phyloP scores from a whole-genome alignment of 2,888 invertebrate species.

The Apoderus coryli region DNA sequence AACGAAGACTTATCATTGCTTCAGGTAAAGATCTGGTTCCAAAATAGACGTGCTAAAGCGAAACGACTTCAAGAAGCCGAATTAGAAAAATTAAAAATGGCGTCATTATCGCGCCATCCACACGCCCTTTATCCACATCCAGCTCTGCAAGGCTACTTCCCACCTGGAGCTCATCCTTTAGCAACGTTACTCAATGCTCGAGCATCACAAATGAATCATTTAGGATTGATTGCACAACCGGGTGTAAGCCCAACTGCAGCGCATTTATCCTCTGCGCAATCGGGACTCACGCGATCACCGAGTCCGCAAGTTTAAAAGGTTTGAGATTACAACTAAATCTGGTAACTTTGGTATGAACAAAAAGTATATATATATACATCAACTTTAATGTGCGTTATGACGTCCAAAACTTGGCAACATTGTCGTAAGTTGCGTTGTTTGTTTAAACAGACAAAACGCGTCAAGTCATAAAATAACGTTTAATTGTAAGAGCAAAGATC shows the following conservation, averaged over 20 bases:
- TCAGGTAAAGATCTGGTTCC: constrained; percentile 86
- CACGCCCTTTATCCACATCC: constrained; percentile 44
- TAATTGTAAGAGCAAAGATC: too few relatives aligned
- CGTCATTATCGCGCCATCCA: constrained; percentile 45
- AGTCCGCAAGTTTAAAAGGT: constrained; percentile 33
- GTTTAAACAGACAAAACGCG: too few relatives aligned
- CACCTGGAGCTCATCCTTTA: constrained; percentile 42
- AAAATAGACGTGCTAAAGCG: constrained; percentile 90
- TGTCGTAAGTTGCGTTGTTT: too few relatives aligned
- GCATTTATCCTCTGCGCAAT: constrained; percentile 34
- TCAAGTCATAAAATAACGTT: too few relatives aligned
- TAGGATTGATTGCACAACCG: too few relatives aligned
- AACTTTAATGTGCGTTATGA: too few relatives aligned
- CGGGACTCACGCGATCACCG: constrained; percentile 26
- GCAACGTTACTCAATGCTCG: constrained; percentile 35
- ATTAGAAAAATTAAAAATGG: constrained; percentile 88
- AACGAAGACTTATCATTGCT: constrained; percentile 18
- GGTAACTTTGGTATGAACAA: too few relatives aligned
- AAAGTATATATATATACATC: too few relatives aligned
- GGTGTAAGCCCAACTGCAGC: too few relatives aligned
- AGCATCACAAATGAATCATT: constrained; percentile 31
- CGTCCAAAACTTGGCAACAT: too few relatives aligned
- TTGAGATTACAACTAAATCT: too few relatives aligned
- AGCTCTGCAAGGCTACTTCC: constrained; percentile 49
- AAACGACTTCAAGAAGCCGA: constrained; percentile 96